phyloP scores from a whole-genome alignment of 1,140 invertebrate species.

The Sycophila sp. region DNA sequence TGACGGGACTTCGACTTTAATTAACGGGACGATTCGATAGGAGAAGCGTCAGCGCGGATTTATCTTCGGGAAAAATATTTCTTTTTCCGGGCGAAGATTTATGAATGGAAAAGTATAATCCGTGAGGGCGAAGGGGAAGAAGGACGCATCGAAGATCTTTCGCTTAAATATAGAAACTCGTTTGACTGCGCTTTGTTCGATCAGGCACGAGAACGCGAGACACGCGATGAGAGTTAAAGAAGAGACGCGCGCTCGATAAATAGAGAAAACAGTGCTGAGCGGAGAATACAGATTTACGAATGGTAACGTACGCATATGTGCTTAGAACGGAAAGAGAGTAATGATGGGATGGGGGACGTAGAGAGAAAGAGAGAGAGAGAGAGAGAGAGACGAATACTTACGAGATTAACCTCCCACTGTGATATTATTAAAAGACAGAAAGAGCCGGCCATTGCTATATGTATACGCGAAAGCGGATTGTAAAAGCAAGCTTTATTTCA shows the following conservation, averaged over 20 bases:
- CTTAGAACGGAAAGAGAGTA: slow-evolving; percentile 37
- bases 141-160: slow-evolving; percentile 35
- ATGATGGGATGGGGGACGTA: slow-evolving; percentile 15
- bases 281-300: slow-evolving; percentile 39
- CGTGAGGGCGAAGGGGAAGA: neutral
- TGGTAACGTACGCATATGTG: slow-evolving; percentile 27
- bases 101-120: neutral
- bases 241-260: slow-evolving; percentile 13
- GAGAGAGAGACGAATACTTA: slow-evolving; percentile 29
- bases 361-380: too few species aligned
- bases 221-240: slow-evolving; percentile 26
- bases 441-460: neutral
- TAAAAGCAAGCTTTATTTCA: slow-evolving; percentile 27
- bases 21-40: slow-evolving; percentile 13
- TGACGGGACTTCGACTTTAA: neutral
- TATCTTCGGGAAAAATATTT: slow-evolving; percentile 15
- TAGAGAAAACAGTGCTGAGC: slow-evolving; percentile 5
- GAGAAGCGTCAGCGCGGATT: neutral
- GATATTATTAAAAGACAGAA: slow-evolving; percentile 41
- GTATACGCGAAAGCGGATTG: slow-evolving; percentile 8
- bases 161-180: slow-evolving; percentile 49
- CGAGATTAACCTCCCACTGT: slow-evolving; percentile 40
- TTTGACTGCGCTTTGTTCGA: slow-evolving; percentile 48
- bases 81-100: slow-evolving; percentile 8
- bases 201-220: slow-evolving; percentile 24